Evolutionary conservation across 2,888 invertebrate species (phyloP), one percentile per base, ranked within the genome.

Genomic region (Hypselothyrea guttata): DNA sequence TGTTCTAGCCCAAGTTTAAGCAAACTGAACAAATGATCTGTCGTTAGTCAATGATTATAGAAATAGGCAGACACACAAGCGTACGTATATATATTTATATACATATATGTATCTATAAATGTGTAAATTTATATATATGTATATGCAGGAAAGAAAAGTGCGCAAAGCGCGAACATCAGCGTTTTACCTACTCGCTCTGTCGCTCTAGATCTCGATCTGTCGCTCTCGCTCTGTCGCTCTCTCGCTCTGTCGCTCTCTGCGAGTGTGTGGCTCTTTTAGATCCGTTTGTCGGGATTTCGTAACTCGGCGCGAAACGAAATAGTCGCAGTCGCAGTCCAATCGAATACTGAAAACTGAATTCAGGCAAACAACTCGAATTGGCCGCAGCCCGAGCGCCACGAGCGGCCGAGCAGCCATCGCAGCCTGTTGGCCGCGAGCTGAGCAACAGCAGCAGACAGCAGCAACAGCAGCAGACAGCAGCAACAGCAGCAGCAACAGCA

Each of bases 261-360:
- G 31, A n/a, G n/a, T n/a, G n/a, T n/a, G n/a, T n/a, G n/a, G n/a
- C n/a, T n/a, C 15, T 12, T 30, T 35, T 76, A 51, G 73, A 82
- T 79, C 79, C 75, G 75, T 61, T 74, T 70, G 73, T 72, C 78
- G 58, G 71, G 70, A 63, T 77, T 61, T 65, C 58, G 48, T 55
- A 38, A 27, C 54, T 41, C 41, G 57, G 15, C 59, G 64, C 74
- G 62, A 58, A n/a, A 48, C 63, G 63, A 71, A 73, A 62, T 71
- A 68, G 67, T 71, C 74, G 44, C 79, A 75, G 84, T 67, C 84
- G 86, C 86, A 84, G 79, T 74, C 85, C 84, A 86, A 79, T 78
- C 53, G 83, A 66, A 75, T 78, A 87, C 86, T 87, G 77, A 78
- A 86, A 81, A 84, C 88, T 85, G 87, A 87, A 84, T 86, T 86